phyloP scores from a whole-genome alignment of 2,113 vertebrate genomes.

The Nettapus auritus region DNA sequence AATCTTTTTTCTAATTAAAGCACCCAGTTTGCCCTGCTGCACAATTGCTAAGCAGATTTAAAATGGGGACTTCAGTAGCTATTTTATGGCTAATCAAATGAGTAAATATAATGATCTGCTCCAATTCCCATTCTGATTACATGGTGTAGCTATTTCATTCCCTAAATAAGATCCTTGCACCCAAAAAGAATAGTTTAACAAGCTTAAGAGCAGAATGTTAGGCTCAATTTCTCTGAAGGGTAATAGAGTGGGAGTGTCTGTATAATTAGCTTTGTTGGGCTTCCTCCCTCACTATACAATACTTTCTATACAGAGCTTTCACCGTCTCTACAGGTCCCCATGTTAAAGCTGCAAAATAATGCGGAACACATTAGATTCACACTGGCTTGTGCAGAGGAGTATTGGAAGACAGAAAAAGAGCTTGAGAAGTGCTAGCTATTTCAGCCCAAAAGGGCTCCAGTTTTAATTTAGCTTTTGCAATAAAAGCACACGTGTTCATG shows the following conservation, averaged over 20 bases:
- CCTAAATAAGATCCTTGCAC: conserved; percentile 74
- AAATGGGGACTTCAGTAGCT: conserved; percentile 62
- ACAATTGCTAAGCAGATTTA: conserved; percentile 70
- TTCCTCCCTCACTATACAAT: conserved; percentile 68
- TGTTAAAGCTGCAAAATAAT: conserved; percentile 63
- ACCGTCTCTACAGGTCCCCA: conserved; percentile 59
- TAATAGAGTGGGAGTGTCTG: conserved; percentile 74
- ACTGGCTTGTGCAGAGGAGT: conserved; percentile 17
- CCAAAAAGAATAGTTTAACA: conserved; percentile 73
- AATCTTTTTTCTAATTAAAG: conserved; percentile 70
- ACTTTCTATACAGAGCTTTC: conserved; percentile 44
- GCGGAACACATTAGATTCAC: conserved; percentile 38
- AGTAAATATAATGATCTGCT: conserved; percentile 78
- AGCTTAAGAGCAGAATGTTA: conserved; percentile 78
- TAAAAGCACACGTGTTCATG: conserved; percentile 6
- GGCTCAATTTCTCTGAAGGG: conserved; percentile 77
- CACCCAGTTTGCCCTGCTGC: conserved; percentile 55
- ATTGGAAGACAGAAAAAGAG: not conserved
- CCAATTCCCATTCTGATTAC: conserved; percentile 76
- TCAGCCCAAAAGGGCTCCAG: conserved; percentile 2
- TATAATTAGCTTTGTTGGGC: conserved; percentile 75
- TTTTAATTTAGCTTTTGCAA: conserved; percentile 38
- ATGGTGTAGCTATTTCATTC: conserved; percentile 73
- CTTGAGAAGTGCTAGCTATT: not conserved
- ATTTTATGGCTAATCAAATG: conserved; percentile 77